Percentiles rank a stretch among this genome's conserved stretches.
Conservation (phyloP, 2,888 invertebrate genomes). For the Mactromeris polynyma region DNA sequence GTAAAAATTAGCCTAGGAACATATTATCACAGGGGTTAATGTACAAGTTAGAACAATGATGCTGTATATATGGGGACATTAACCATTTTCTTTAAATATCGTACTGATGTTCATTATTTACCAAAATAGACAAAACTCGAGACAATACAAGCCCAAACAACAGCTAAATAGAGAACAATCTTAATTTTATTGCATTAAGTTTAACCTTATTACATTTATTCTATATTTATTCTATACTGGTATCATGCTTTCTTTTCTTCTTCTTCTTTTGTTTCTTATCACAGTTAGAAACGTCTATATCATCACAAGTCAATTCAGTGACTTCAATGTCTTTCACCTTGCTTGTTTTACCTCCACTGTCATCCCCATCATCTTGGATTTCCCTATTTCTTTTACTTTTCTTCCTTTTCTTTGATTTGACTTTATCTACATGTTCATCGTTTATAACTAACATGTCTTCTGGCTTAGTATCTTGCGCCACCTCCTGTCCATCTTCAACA, state of each 20-base stretch:
- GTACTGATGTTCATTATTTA: no score
- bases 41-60: no score
- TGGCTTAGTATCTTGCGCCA: neutral
- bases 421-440: neutral
- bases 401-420: slow-evolving; percentile 46
- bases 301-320: neutral
- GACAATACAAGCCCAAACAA: no score
- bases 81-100: no score
- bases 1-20: no score
- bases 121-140: no score
- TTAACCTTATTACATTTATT: neutral
- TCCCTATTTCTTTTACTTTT: slow-evolving; percentile 39
- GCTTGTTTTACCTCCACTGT: neutral
- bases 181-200: no score
- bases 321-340: neutral
- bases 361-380: neutral
- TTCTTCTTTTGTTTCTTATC: slow-evolving; percentile 1
- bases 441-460: neutral
- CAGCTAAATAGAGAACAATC: no score
- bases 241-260: neutral
- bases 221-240: neutral
- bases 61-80: no score
- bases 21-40: no score
- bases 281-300: neutral
- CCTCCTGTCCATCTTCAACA: neutral